Conservation (phyloP, 2,888 invertebrate species). For the Lamproptera curius region DNA sequence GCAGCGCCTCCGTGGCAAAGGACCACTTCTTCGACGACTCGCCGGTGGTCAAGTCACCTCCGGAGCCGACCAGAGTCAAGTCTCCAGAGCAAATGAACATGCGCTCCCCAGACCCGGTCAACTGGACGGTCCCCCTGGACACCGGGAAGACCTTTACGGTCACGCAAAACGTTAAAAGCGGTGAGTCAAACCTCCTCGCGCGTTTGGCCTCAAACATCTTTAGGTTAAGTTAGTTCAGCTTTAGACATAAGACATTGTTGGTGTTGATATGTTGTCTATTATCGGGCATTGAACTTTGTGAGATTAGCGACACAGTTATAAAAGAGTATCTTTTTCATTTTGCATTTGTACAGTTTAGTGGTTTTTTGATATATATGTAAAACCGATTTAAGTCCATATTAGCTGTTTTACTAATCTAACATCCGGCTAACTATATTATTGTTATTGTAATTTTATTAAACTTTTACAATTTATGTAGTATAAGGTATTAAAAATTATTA, state of each 20-base stretch:
- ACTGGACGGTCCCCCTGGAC: slow-evolving; percentile 96
- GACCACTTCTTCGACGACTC: slow-evolving; percentile 75
- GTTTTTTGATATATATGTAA: too few relatives aligned
- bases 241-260: too few relatives aligned
- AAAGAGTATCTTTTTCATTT: slow-evolving; percentile 59
- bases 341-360: too few relatives aligned
- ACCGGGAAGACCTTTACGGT: slow-evolving; percentile 96
- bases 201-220: slow-evolving; percentile 50
- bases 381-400: too few relatives aligned
- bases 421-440: too few relatives aligned
- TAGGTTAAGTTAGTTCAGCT: slow-evolving; percentile 37
- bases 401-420: too few relatives aligned
- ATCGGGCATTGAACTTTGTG: too few relatives aligned
- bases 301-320: slow-evolving; percentile 38
- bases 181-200: slow-evolving; percentile 62
- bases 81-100: slow-evolving; percentile 95
- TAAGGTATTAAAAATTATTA: too few relatives aligned
- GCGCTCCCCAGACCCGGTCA: slow-evolving; percentile 95
- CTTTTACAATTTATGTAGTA: too few relatives aligned
- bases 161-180: slow-evolving; percentile 90
- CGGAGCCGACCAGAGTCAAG: slow-evolving; percentile 95
- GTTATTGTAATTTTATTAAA: too few relatives aligned
- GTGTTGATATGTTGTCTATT: too few relatives aligned
- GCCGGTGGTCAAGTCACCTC: slow-evolving; percentile 91
- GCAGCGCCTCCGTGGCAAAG: slow-evolving; percentile 73